Conservation (phyloP, 2,797 vertebrate species). For the Acanthurus lineatus region DNA sequence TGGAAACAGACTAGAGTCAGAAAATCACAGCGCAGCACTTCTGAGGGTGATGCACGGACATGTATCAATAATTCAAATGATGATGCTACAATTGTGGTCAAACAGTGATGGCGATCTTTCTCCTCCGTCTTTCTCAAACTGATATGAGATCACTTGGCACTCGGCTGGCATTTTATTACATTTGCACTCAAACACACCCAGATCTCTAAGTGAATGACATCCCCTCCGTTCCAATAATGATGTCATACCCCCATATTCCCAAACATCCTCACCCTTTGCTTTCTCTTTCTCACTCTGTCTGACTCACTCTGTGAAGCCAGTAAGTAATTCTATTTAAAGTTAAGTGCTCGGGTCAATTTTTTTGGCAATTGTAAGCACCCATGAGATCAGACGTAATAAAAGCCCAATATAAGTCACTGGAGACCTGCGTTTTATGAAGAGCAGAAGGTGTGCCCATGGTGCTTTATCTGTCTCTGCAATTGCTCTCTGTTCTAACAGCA, state of each 20-base stretch:
- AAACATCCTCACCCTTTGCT: constrained; percentile 69
- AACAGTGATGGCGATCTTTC: constrained; percentile 38
- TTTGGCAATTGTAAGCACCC: constrained; percentile 76
- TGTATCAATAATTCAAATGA: constrained; percentile 69
- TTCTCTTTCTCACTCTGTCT: constrained; percentile 50
- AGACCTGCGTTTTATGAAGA: constrained; percentile 61
- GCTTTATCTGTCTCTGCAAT: constrained; percentile 40
- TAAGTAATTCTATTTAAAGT: constrained; percentile 82
- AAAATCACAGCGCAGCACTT: constrained; percentile 52
- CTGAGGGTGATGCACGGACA: constrained; percentile 36
- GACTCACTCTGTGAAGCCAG: constrained; percentile 73
- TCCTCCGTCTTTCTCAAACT: constrained; percentile 1
- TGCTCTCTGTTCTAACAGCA: constrained; percentile 20
- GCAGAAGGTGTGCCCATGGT: constrained; percentile 51
- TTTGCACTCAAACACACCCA: constrained; percentile 59
- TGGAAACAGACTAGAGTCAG: constrained; percentile 20
- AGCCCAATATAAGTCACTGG: constrained; percentile 73
- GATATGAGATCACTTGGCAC: constrained; percentile 73
- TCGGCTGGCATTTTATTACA: constrained; percentile 69
- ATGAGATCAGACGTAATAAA: constrained; percentile 81
- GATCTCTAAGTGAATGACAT: constrained; percentile 65
- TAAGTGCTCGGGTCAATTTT: constrained; percentile 80
- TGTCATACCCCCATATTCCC: constrained; percentile 78
- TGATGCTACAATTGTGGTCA: constrained; percentile 57
- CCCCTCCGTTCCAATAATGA: constrained; percentile 69